Base-by-base conservation (phyloP, 2,797 vertebrate species). In the Eremophila alpestris region DNA sequence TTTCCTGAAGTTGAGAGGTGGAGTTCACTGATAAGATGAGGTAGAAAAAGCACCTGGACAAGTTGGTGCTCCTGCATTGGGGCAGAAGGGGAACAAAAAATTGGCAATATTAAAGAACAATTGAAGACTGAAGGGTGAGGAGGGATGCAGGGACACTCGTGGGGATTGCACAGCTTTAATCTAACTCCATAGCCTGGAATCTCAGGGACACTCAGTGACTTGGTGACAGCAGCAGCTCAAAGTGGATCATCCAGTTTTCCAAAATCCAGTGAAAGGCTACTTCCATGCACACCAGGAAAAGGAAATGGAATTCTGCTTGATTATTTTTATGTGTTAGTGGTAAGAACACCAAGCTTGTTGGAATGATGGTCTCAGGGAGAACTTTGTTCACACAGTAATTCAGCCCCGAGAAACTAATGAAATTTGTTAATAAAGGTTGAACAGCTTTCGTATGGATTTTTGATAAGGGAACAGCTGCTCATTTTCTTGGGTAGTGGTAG, bases 391-490 rank as follows among this genome's bases (percentile, higher is more conserved):
- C 51, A 52, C 43, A 60, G 91, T 79, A 90, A 94, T 94, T 95
- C 91, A 69, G 18, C 20, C 91, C 95, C 60, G 23, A 96, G 87
- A 97, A 94, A 87, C 38, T 94, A 95, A 95, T 90, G 87, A 90
- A 96, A 96, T 95, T 85, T 92, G 82, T 95, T 93, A 94, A 95
- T 96, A 97, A 96, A 96, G 69, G 51, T 81, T 95, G 92, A 97
- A 95, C 74, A 93, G 91, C 36, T 94, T 97, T 80, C 76, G 5
- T 91, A 86, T 49, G 78, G 95, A 93, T 96, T 97, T 98, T 96
- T 97, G 68, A 90, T 96, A 97, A 93, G 83, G 91, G 96, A 97
- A 95, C 92, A 97, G 90, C 94, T 97, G 96, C 93, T 97, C 56
- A 43, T 95, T 96, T 96, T 87, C 91, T 94, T 94, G 83, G 68